These are phyloP conservation scores for Harpalus rufipes DNA, from an alignment of 2,888 invertebrate species.

Conservation along the genomic window DNA sequence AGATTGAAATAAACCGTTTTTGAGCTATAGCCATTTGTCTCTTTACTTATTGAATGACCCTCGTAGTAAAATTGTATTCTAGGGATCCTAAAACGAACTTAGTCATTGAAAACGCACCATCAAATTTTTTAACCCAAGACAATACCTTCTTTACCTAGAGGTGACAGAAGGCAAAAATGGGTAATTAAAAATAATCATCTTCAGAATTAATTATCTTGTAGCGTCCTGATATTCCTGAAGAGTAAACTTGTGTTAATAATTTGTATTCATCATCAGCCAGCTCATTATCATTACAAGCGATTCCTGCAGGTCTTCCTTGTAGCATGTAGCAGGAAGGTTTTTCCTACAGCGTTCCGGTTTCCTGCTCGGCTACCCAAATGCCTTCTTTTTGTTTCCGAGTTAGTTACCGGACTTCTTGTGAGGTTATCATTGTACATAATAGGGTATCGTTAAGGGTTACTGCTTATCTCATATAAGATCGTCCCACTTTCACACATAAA, in stretches of 20 bases:
- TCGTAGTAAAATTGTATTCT: no score
- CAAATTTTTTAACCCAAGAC: no score
- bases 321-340: background rate
- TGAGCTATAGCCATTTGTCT: no score
- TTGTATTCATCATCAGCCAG: slow-evolving; percentile 19
- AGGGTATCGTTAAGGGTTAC: slow-evolving; percentile 1
- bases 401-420: slow-evolving; percentile 15
- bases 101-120: no score
- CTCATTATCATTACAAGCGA: slow-evolving; percentile 13
- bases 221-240: no score
- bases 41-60: no score
- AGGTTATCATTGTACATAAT: slow-evolving; percentile 28
- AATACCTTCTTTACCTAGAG: no score
- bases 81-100: no score
- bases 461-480: slow-evolving; percentile 13
- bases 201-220: no score
- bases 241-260: slow-evolving; percentile 11
- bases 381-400: slow-evolving; percentile 21
- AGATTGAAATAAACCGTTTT: no score
- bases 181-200: no score
- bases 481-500: background rate
- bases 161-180: no score
- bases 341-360: background rate
- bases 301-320: background rate
- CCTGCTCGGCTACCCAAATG: background rate